Conservation (phyloP, 92 coral and sea anemone species). For the Montipora capitata region DNA sequence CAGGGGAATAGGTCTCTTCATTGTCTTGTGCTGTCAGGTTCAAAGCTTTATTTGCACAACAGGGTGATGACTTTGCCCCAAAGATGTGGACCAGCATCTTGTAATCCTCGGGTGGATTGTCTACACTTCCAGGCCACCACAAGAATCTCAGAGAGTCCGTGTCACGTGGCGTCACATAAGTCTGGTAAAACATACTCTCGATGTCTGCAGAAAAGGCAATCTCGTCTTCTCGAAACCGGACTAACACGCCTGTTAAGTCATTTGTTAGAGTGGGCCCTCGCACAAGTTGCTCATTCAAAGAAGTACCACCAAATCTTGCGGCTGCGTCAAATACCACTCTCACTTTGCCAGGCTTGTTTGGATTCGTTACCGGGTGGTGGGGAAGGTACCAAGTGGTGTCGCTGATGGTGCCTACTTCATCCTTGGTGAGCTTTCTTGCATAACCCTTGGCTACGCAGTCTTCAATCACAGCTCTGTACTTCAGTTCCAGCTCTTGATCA, state of each 20-base stretch:
- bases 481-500: slow-evolving; percentile 50
- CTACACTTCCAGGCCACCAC: slow-evolving; percentile 61
- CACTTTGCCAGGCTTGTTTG: slow-evolving; percentile 72
- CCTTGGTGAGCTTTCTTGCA: slow-evolving; percentile 33
- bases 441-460: slow-evolving; percentile 39
- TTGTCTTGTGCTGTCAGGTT: slow-evolving; percentile 69
- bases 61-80: slow-evolving; percentile 78
- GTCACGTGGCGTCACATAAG: slow-evolving; percentile 54
- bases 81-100: slow-evolving; percentile 76
- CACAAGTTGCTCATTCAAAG: too few relatives aligned
- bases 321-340: slow-evolving; percentile 85
- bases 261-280: too few relatives aligned
- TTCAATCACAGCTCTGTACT: slow-evolving; percentile 69
- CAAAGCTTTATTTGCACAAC: slow-evolving; percentile 76
- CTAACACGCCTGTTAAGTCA: slow-evolving; percentile 56
- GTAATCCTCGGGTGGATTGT: slow-evolving; percentile 55
- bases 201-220: slow-evolving; percentile 75
- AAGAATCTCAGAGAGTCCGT: slow-evolving; percentile 69
- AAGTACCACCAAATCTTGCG: slow-evolving; percentile 46
- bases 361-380: slow-evolving; percentile 69
- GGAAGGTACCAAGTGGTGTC: slow-evolving; percentile 66
- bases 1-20: slow-evolving; percentile 44
- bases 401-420: slow-evolving; percentile 50
- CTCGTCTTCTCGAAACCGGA: slow-evolving; percentile 70
- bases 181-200: slow-evolving; percentile 77